Evolutionary conservation across 2,113 vertebrate species (phyloP), one percentile per base, ranked within the genome.

Genomic region (Blennius ocellaris): DNA sequence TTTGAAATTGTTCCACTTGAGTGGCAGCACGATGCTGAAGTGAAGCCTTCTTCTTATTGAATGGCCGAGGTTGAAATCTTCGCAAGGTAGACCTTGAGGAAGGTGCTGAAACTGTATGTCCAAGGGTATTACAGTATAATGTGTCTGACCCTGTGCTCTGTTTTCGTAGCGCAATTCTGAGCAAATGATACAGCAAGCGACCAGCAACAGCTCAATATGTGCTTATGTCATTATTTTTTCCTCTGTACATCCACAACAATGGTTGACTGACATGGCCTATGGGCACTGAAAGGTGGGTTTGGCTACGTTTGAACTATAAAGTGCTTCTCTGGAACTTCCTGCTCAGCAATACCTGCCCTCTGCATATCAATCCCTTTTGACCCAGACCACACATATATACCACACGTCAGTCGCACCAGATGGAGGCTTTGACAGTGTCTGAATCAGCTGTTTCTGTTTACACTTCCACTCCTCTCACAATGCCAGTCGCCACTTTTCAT

Each of bases 251-350:
- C 38, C 41, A 52, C 51, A 62, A 48, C 54, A 63, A 45, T 1
- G 3, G n/a, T 80, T 8, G 38, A 51, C 69, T 74, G 77, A 72
- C 68, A 30, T 62, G 52, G 72, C 49, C 50, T 53, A 68, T 45
- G 51, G 39, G 53, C 50, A 12, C 41, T 60, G 45, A 59, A 30
- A 82, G 63, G 55, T 68, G 55, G 16, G 47, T 16, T 3, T 7
- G 43, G 14, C 61, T 57, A 8, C 50, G 70, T 83, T 70, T 80
- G 69, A 79, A 78, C 73, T 60, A 67, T 30, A 74, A 83, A 79
- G 55, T 74, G 65, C 40, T 69, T 66, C 11, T 36, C 44, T 73
- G 11, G 44, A 73, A 60, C 36, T 66, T 70, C 6, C 41, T 30
- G 69, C 61, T 81, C 68, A 76, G 64, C 62, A 61, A 8, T 62